Conservation (phyloP, 2,113 vertebrate genomes). For the Pelodiscus sinensis region DNA sequence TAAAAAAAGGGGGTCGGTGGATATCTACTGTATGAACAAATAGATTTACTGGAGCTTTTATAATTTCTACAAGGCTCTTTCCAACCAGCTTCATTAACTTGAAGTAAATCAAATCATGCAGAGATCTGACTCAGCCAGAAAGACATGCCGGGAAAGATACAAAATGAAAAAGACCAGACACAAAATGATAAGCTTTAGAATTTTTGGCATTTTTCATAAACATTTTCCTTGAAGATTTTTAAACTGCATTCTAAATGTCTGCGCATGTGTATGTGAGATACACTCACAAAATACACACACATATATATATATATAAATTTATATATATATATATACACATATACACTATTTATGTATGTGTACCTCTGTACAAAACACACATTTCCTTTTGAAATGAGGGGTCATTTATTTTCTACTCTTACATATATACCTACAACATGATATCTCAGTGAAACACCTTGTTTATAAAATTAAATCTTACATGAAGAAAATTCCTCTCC, state of each 20-base stretch:
- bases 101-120: slow-evolving; percentile 82
- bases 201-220: slow-evolving; percentile 80
- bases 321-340: neutral
- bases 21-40: slow-evolving; percentile 76
- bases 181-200: slow-evolving; percentile 74
- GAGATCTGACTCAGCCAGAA: slow-evolving; percentile 76
- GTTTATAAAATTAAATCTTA: slow-evolving; percentile 57
- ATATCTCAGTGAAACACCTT: slow-evolving; percentile 54
- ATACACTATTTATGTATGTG: slow-evolving; percentile 40
- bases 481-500: slow-evolving; percentile 32
- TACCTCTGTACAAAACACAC: slow-evolving; percentile 13
- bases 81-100: slow-evolving; percentile 81
- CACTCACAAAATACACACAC: neutral
- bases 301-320: slow-evolving; percentile 19
- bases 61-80: slow-evolving; percentile 78
- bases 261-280: neutral
- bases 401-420: slow-evolving; percentile 45
- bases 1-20: slow-evolving; percentile 71
- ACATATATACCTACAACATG: slow-evolving; percentile 48
- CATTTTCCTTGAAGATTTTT: slow-evolving; percentile 74
- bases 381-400: slow-evolving; percentile 53
- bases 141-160: slow-evolving; percentile 71
- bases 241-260: slow-evolving; percentile 41
- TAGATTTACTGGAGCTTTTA: slow-evolving; percentile 80
- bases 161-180: slow-evolving; percentile 78